Percentiles rank a stretch among this genome's conserved stretches.
phyloP scores from a whole-genome alignment of 2,113 vertebrate species.

The Ranitomeya imitator region DNA sequence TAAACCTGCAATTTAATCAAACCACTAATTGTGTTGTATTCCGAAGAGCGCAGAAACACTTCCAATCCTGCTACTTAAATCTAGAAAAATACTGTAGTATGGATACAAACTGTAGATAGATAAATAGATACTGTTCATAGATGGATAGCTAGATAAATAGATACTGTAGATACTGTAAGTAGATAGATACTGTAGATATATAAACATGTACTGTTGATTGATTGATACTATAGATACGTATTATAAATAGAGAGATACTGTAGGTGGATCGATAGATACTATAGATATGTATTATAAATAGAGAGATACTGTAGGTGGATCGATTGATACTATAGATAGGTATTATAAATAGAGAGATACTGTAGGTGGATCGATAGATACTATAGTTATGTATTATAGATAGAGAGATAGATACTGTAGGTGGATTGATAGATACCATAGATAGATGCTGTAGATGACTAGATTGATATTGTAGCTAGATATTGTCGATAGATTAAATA shows the following conservation, averaged over 20 bases:
- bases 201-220: background rate
- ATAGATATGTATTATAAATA: background rate
- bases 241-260: background rate
- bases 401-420: no score
- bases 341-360: no score
- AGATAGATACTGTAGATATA: background rate
- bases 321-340: no score
- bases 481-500: no score
- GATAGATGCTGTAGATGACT: background rate
- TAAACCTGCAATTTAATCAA: no score
- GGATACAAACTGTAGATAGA: background rate
- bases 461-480: no score
- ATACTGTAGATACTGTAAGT: background rate
- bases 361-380: background rate
- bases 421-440: no score
- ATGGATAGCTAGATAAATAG: slow-evolving; percentile 18
- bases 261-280: background rate
- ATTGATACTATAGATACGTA: background rate
- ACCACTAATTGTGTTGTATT: no score
- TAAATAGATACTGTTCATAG: background rate
- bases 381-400: no score
- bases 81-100: background rate
- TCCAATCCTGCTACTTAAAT: no score
- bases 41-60: no score
- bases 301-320: background rate